These are phyloP conservation scores for Chouioia cunea DNA, from an alignment of 2,888 invertebrate genomes.

Conservation along the genomic window DNA sequence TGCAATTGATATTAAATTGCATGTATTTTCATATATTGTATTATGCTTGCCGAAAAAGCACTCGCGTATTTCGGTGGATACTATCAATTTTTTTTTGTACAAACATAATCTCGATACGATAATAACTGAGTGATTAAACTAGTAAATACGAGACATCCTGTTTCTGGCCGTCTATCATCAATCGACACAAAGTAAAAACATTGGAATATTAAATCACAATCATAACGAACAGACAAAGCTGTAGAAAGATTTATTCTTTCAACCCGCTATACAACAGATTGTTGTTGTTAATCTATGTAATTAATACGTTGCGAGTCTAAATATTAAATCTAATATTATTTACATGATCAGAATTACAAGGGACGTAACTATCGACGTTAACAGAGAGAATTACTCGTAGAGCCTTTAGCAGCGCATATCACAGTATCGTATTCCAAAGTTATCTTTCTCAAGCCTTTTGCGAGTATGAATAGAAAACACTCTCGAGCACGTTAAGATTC, in stretches of 20 bases:
- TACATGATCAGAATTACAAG: slow-evolving; percentile 47
- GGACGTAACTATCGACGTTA: slow-evolving; percentile 48
- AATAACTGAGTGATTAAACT: slow-evolving; percentile 12
- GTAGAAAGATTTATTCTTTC: slow-evolving; percentile 22
- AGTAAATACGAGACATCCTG: slow-evolving; percentile 21
- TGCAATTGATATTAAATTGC: not conserved
- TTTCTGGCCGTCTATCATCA: slow-evolving; percentile 28
- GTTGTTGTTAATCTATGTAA: not conserved
- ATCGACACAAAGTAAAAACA: slow-evolving; percentile 35
- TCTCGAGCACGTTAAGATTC: slow-evolving; percentile 15
- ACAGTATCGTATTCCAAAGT: slow-evolving; percentile 60
- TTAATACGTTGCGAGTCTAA: slow-evolving; percentile 19
- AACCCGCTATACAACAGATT: slow-evolving; percentile 1
- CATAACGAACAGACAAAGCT: slow-evolving; percentile 28
- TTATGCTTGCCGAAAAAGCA: slow-evolving; percentile 11
- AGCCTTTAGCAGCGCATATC: slow-evolving; percentile 66
- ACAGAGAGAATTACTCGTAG: slow-evolving; percentile 51
- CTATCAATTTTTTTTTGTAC: slow-evolving; percentile 10
- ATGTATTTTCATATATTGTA: not conserved
- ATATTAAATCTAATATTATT: slow-evolving; percentile 50
- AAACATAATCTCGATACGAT: slow-evolving; percentile 5
- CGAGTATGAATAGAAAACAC: slow-evolving; percentile 34
- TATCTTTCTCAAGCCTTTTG: slow-evolving; percentile 37
- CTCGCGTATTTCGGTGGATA: slow-evolving; percentile 4
- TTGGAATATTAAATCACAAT: slow-evolving; percentile 40